These are phyloP conservation scores for Oreochromis spilurus DNA, from an alignment of 2,113 vertebrate species.

Conservation along the genomic window DNA sequence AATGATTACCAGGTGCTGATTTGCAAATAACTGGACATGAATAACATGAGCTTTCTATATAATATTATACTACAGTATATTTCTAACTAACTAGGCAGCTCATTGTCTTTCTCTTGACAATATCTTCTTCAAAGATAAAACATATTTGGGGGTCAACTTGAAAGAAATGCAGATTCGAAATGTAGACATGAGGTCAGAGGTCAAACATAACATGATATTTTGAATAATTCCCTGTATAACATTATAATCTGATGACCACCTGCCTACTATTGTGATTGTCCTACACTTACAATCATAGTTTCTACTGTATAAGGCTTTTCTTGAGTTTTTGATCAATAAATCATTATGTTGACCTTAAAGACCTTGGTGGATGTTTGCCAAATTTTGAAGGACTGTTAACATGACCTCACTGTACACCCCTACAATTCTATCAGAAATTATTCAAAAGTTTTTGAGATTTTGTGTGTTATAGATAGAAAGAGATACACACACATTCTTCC, in stretches of 20 bases:
- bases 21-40: neutral
- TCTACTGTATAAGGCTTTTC: neutral
- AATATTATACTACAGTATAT: neutral
- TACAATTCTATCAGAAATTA: neutral
- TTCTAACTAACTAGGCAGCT: neutral
- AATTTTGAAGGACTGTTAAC: neutral
- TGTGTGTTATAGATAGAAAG: neutral
- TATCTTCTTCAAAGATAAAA: neutral
- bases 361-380: neutral
- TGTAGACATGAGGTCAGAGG: neutral
- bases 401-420: neutral
- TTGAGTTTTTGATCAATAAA: rapidly evolving
- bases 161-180: neutral
- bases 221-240: neutral
- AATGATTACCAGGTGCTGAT: neutral
- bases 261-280: neutral
- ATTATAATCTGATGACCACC: neutral
- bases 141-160: neutral
- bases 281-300: neutral
- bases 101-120: neutral
- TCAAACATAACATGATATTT: neutral
- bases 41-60: neutral
- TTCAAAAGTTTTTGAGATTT: neutral
- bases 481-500: rapidly evolving
- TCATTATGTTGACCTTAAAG: neutral